Percentiles rank a stretch among this genome's conserved stretches.
Conservation (phyloP, 92 coral and sea anemone genomes). For the Anthopleura xanthogrammica region DNA sequence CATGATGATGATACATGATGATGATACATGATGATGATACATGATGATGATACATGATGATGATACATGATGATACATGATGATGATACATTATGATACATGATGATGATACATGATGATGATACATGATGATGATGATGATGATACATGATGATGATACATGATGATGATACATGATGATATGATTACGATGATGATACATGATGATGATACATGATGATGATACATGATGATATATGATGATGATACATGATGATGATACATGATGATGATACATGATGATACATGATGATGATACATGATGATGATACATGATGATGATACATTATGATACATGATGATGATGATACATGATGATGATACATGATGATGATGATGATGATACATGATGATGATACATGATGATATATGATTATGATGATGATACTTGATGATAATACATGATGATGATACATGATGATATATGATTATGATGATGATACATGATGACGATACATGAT, state of each 20-base stretch:
- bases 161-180: background rate
- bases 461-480: background rate
- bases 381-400: background rate
- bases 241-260: background rate
- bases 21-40: background rate
- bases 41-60: background rate
- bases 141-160: background rate
- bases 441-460: background rate
- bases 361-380: background rate
- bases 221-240: background rate
- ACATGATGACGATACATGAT: background rate
- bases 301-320: background rate
- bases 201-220: background rate
- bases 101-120: too few species aligned
- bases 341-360: background rate
- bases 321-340: background rate
- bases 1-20: background rate
- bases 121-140: background rate
- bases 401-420: too few species aligned
- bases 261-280: background rate
- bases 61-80: background rate
- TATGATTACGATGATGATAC: background rate
- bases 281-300: background rate
- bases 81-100: too few species aligned
- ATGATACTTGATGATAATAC: too few species aligned